Base-by-base conservation (phyloP, 2,797 vertebrate genomes). In the Columba guinea region DNA sequence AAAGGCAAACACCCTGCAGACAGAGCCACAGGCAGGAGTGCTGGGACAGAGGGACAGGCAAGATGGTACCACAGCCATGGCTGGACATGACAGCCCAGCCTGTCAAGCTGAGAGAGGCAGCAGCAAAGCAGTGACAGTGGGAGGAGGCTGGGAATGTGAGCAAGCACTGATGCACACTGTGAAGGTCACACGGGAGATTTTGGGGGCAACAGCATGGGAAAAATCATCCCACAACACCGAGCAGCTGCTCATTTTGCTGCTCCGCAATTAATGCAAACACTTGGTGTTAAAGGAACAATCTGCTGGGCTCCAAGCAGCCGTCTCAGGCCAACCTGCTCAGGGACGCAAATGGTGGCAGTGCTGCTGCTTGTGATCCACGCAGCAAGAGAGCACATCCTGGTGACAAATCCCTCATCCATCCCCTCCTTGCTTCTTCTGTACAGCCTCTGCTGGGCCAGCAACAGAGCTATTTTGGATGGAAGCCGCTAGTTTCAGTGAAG, bases 281-380 rank as follows among this genome's bases (percentile, higher is more conserved):
- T 73, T 24, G 28, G 56, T 60, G 34, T 53, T 64, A 24, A 59
- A 37, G 24, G 32, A 83, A 39, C 34, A n/a, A 76, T 8, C 34
- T 32, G 26, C 28, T 3, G 1, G 27, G 46, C 56, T 81, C 73
- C 39, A 70, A 60, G 58, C 35, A 55, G 7, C 37, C 18, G 2
- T 20, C 65, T 41, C 4, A 1, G n/a, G 11, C 21, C 74, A 70
- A 2, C 11, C 51, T 59, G 68, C 44, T 59, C 9, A 1, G 35
- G 56, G 30, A 87, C 2, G 1, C 0, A 3, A 65, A 53, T 0
- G 0, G 46, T 5, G 17, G 46, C 69, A 81, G 58, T 1, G 0
- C 32, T 58, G 75, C 65, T 27, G 27, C 55, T 92, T 12, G 4
- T 17, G 14, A 34, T 21, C 37, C 53, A 63, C 2, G 0, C 23